phyloP scores from a whole-genome alignment of 2,888 invertebrate genomes.

The Cartodere bifasciata region DNA sequence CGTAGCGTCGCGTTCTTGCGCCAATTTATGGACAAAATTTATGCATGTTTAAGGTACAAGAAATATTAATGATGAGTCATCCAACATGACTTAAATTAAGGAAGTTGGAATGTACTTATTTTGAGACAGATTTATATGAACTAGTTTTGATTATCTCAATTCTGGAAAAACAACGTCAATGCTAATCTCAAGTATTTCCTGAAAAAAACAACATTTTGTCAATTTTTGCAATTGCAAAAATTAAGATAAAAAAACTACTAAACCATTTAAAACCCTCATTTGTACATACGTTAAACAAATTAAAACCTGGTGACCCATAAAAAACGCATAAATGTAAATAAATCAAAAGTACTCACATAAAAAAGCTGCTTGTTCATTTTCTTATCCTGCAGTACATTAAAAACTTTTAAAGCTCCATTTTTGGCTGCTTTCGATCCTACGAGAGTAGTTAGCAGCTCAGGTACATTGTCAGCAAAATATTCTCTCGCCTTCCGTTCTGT shows the following conservation, averaged over 20 bases:
- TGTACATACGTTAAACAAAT: neutral
- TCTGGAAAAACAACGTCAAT: slow-evolving; percentile 42
- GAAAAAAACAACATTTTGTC: slow-evolving; percentile 20
- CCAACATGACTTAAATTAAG: no score
- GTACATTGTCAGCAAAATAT: slow-evolving; percentile 58
- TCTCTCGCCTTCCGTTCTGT: slow-evolving; percentile 56
- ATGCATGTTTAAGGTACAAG: no score
- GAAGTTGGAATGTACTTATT: no score
- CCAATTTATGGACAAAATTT: no score
- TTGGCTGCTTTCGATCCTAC: slow-evolving; percentile 77
- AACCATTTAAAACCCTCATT: slow-evolving; percentile 2
- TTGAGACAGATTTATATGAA: no score
- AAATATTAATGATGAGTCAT: no score
- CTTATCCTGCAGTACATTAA: slow-evolving; percentile 73
- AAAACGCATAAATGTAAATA: neutral
- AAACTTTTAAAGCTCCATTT: slow-evolving; percentile 73
- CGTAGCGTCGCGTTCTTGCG: no score
- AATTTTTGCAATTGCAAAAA: neutral
- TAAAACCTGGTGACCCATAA: neutral
- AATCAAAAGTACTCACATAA: slow-evolving; percentile 54
- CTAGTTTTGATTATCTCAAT: slow-evolving; percentile 27
- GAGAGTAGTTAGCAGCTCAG: slow-evolving; percentile 68
- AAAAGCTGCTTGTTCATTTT: slow-evolving; percentile 81
- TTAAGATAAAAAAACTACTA: slow-evolving; percentile 2
- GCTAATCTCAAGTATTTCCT: slow-evolving; percentile 41